A percentile compares a stretch with the other conserved stretches of the same genome.
phyloP scores from a whole-genome alignment of 2,888 invertebrate genomes.

The Adineta ricciae region DNA sequence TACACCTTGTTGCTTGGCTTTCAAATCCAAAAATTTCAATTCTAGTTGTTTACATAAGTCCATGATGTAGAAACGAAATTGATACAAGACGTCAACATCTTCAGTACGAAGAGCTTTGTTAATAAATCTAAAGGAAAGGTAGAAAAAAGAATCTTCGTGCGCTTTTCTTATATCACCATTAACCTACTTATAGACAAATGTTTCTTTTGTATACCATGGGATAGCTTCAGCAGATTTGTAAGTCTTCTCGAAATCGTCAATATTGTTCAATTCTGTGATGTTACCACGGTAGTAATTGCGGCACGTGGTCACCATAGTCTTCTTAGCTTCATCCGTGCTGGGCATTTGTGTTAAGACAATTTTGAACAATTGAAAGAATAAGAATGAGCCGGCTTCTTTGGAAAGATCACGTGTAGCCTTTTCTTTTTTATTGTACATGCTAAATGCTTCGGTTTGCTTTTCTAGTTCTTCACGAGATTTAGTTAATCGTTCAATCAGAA shows the following conservation, averaged over 20 bases:
- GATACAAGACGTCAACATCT: neutral
- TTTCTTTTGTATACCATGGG: slow-evolving; percentile 7
- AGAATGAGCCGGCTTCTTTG: slow-evolving; percentile 10
- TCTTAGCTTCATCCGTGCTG: neutral
- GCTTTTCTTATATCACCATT: too few relatives aligned
- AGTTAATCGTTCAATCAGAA: neutral
- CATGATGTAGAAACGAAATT: slow-evolving; percentile 16
- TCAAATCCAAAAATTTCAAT: neutral
- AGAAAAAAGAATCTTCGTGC: neutral
- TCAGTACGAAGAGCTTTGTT: slow-evolving; percentile 11
- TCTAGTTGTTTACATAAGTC: neutral
- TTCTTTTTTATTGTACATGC: neutral
- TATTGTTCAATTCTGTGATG: neutral
- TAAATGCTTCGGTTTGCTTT: neutral
- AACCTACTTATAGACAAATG: neutral
- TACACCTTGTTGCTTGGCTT: neutral
- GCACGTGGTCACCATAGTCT: neutral
- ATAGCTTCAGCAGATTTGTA: slow-evolving; percentile 5
- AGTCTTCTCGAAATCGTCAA: neutral
- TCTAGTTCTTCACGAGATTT: neutral
- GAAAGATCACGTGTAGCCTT: neutral
- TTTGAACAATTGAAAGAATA: slow-evolving; percentile 18
- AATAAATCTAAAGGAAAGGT: neutral
- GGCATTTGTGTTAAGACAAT: neutral
- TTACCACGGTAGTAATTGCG: slow-evolving; percentile 14